Conservation (phyloP, 2,113 vertebrate genomes). For the Pachypanchax playfairii region DNA sequence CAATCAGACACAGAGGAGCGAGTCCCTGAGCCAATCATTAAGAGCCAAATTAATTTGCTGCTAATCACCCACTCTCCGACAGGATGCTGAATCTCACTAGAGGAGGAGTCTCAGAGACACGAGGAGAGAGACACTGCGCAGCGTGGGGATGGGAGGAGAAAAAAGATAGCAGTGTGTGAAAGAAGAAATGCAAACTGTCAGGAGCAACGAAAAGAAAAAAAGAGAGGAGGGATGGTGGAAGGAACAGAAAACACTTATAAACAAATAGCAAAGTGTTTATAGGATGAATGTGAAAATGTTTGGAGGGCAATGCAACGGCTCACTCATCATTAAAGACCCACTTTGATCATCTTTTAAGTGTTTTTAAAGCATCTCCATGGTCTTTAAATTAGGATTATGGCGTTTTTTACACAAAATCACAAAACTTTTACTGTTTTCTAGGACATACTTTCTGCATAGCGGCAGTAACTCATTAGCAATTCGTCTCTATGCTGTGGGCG, state of each 20-base stretch:
- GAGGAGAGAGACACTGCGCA: constrained; percentile 2
- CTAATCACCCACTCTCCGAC: constrained; percentile 79
- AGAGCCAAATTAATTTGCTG: constrained; percentile 81
- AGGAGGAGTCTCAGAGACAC: constrained; percentile 24
- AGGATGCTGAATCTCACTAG: constrained; percentile 38
- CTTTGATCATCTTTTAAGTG: too few species aligned
- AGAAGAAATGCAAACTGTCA: neutral
- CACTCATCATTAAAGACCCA: too few species aligned
- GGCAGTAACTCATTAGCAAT: too few species aligned
- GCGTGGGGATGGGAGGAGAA: constrained; percentile 3
- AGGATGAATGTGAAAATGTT: too few species aligned
- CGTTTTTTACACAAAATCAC: too few species aligned
- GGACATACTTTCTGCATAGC: too few species aligned
- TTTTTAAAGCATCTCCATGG: too few species aligned
- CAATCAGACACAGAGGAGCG: constrained; percentile 74
- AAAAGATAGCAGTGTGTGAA: constrained; percentile 2
- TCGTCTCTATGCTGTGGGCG: too few species aligned
- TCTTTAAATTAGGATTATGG: too few species aligned
- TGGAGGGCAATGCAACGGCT: neutral
- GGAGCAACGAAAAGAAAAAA: constrained; percentile 4
- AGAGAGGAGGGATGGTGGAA: neutral
- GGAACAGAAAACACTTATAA: constrained; percentile 19
- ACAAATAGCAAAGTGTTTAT: too few species aligned
- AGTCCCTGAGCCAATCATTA: constrained; percentile 82
- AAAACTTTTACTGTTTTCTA: too few species aligned